Evolutionary conservation across 2,797 vertebrate genomes (phyloP).

Genomic region (Poecilia gillii): DNA sequence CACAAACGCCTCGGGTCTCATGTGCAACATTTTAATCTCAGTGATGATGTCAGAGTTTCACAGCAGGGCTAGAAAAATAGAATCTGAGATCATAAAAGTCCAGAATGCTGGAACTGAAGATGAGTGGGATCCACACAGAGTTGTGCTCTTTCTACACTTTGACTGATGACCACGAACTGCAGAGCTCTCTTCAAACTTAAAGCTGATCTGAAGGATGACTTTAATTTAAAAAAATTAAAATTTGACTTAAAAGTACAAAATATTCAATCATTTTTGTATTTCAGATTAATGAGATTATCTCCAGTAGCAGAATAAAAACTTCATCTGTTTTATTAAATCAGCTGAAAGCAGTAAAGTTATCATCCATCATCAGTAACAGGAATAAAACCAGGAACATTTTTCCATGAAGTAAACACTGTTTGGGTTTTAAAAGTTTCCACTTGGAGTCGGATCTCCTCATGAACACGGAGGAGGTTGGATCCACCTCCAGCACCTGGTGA

Average conservation of each 20-base stretch:
- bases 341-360: neutral
- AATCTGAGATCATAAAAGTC: constrained; percentile 59
- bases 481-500: constrained; percentile 1
- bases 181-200: neutral
- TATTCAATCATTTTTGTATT: neutral
- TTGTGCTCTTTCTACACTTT: neutral
- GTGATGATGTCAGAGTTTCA: constrained; percentile 19
- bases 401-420: neutral
- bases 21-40: constrained; percentile 39
- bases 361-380: neutral
- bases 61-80: constrained; percentile 65
- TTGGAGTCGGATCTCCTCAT: neutral
- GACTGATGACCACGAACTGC: neutral
- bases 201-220: neutral
- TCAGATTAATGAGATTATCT: neutral
- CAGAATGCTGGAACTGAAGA: constrained; percentile 25
- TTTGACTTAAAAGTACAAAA: constrained; percentile 12
- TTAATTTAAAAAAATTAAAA: neutral
- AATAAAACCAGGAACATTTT: neutral
- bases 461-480: constrained; percentile 1
- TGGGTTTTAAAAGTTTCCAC: neutral
- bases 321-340: neutral
- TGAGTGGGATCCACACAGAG: neutral
- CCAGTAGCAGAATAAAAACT: constrained; percentile 8
- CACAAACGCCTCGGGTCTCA: neutral